phyloP scores from a whole-genome alignment of 2,797 vertebrate species.

The Macroramphosus scolopax region DNA sequence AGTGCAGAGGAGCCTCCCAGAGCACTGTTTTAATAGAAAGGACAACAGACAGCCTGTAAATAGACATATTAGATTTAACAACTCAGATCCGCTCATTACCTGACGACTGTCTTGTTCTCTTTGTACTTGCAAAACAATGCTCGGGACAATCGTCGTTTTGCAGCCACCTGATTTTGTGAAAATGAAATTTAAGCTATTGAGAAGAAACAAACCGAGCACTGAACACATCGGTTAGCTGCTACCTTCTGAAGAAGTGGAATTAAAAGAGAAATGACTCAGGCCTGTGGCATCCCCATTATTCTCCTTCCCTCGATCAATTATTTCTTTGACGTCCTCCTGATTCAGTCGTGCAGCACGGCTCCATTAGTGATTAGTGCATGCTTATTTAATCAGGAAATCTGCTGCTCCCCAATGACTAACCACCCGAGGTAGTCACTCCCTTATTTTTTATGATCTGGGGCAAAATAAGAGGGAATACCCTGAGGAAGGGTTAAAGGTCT shows the following conservation, averaged over 20 bases:
- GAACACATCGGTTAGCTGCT: constrained; percentile 3
- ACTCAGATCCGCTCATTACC: too few species aligned
- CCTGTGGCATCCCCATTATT: constrained; percentile 34
- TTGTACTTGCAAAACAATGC: too few species aligned
- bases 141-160: too few species aligned
- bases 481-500: constrained; percentile 64
- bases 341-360: constrained; percentile 51
- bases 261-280: constrained; percentile 27
- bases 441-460: constrained; percentile 47
- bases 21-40: constrained; percentile 77
- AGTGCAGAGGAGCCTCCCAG: constrained; percentile 95
- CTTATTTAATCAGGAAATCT: constrained; percentile 69
- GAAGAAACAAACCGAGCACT: too few species aligned
- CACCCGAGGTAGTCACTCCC: constrained; percentile 47
- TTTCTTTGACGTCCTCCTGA: constrained; percentile 48
- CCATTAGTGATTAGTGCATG: constrained; percentile 64
- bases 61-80: too few species aligned
- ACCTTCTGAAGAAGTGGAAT: constrained; percentile 21
- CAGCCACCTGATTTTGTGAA: too few species aligned
- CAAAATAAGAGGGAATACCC: constrained; percentile 56
- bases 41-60: constrained; percentile 9
- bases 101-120: too few species aligned
- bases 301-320: constrained; percentile 34
- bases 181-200: too few species aligned
- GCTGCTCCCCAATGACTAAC: constrained; percentile 64